These are phyloP conservation scores for Rapana venosa DNA, from an alignment of 2,888 invertebrate genomes.

Conservation along the genomic window DNA sequence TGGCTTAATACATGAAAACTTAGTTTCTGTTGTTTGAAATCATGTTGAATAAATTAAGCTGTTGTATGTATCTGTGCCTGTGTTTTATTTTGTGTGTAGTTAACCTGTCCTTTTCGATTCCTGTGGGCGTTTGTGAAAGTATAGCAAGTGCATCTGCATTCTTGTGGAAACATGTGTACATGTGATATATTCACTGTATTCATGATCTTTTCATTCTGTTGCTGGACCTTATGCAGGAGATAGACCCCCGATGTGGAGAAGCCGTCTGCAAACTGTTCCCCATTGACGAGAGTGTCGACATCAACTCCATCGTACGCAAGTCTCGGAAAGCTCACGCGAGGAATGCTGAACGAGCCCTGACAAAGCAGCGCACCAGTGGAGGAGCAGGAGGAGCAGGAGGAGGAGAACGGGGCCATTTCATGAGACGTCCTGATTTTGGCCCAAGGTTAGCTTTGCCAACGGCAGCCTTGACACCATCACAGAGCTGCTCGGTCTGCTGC, in stretches of 20 bases:
- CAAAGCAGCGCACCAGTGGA: conserved; percentile 43
- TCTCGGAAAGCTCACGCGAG: conserved; percentile 63
- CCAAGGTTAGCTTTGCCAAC: conserved; percentile 40
- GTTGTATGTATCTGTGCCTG: no score
- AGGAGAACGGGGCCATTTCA: conserved; percentile 20
- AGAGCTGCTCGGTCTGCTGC: neutral
- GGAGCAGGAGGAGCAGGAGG: neutral
- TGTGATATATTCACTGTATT: no score
- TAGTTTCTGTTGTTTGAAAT: no score
- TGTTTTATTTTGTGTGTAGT: no score
- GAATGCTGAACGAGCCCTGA: conserved; percentile 45
- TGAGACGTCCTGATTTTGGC: conserved; percentile 39
- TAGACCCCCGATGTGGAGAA: conserved; percentile 96
- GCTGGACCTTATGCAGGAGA: conserved; percentile 84
- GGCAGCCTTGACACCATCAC: conserved; percentile 12
- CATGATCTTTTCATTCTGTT: neutral
- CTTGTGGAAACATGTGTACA: no score
- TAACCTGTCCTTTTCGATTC: no score
- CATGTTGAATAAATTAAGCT: no score
- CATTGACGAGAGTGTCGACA: conserved; percentile 83
- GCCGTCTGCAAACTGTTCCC: conserved; percentile 95
- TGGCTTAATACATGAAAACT: no score
- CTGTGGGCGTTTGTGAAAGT: no score
- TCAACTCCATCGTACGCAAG: conserved; percentile 74
- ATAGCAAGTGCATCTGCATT: no score